Evolutionary conservation across 2,797 vertebrate species (phyloP), one percentile per base, ranked within the genome.

Genomic region (Echiichthys vipera): DNA sequence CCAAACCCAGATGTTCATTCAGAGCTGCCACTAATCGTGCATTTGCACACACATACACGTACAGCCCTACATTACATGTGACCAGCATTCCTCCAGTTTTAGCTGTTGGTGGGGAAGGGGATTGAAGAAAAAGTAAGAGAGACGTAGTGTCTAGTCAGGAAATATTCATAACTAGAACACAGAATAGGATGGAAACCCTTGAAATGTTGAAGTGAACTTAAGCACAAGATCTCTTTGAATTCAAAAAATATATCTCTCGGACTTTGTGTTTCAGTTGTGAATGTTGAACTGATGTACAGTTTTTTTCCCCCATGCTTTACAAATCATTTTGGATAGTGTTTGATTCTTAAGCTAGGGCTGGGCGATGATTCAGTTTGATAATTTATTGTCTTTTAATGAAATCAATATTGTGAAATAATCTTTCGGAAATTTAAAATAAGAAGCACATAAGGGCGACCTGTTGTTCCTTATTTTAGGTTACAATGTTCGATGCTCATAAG

Each of bases 71-170:
- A 46, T 49, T 79, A 71, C 77, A 89, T 88, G 84, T 89, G 85
- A 92, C 82, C 69, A 43, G 62, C 85, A 88, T 88, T 88, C 88
- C 82, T 85, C 14, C 40, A 58, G 78, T 69, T 85, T 87, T 76
- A 82, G 82, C 84, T 58, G 45, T 29, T 55, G 42, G 76, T 69
- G 74, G 72, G 80, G 66, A 79, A 71, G 40, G 37, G 56, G 50
- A 72, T 67, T 84, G 69, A 77, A 74, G 58, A 65, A 17, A 1
- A 72, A 57, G 53, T 25, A 36, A 36, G 46, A 50, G 56, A n/a
- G n/a, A n/a, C n/a, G n/a, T n/a, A n/a, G n/a, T n/a, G n/a, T n/a
- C n/a, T n/a, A n/a, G n/a, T n/a, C n/a, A 24, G 37, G 42, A 62
- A 77, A 63, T 47, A 47, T 65, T 53, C n/a, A 51, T 22, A 65